phyloP scores from a whole-genome alignment of 2,888 invertebrate genomes.

The Venusia cambrica region DNA sequence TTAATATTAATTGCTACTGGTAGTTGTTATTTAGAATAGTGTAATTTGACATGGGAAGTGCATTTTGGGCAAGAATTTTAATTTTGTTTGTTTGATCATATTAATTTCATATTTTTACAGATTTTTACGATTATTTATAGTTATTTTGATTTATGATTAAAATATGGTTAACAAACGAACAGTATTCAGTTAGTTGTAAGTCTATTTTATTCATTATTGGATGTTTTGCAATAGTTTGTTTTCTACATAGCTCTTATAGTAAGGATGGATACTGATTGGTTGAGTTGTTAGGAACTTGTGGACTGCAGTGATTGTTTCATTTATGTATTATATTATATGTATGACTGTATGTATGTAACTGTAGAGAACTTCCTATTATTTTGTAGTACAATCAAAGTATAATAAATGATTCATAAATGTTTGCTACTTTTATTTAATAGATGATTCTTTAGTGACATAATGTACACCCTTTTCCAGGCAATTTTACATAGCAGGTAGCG shows the following conservation, averaged over 20 bases:
- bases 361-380: constrained; percentile 81
- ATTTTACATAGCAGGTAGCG: too few species aligned
- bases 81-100: constrained; percentile 40
- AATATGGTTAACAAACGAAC: constrained; percentile 59
- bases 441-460: background rate
- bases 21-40: constrained; percentile 50
- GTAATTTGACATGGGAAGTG: constrained; percentile 46
- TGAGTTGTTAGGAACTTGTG: constrained; percentile 50
- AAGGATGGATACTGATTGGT: constrained; percentile 46
- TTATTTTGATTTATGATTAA: constrained; percentile 50
- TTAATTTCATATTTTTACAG: constrained; percentile 42
- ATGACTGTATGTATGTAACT: constrained; percentile 49
- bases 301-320: constrained; percentile 70
- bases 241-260: constrained; percentile 29
- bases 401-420: constrained; percentile 74
- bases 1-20: constrained; percentile 67
- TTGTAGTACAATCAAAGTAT: constrained; percentile 80
- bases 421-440: constrained; percentile 28
- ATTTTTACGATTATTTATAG: constrained; percentile 42
- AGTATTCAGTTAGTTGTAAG: constrained; percentile 67
- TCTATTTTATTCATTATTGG: constrained; percentile 36
- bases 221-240: constrained; percentile 25
- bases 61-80: constrained; percentile 42
- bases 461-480: too few species aligned
- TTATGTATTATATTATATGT: constrained; percentile 77